These are phyloP conservation scores for Epiblema foenella DNA, from an alignment of 2,888 invertebrate genomes.

Conservation along the genomic window DNA sequence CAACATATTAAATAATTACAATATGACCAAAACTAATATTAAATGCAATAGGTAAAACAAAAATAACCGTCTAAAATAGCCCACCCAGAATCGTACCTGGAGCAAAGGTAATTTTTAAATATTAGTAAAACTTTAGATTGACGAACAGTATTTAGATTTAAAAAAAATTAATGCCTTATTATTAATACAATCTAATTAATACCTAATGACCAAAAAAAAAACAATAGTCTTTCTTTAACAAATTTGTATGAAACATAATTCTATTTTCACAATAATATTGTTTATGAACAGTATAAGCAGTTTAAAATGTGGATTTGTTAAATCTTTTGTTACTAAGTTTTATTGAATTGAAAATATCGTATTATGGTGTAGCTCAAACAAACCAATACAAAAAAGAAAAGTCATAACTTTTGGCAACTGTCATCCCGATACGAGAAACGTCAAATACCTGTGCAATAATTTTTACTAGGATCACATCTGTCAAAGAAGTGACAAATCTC, in stretches of 20 bases:
- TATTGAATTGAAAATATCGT: background rate
- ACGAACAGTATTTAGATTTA: background rate
- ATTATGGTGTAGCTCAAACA: background rate
- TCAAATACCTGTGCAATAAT: too few relatives aligned
- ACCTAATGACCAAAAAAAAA: background rate
- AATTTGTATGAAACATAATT: background rate
- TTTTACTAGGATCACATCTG: too few relatives aligned
- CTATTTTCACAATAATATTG: background rate
- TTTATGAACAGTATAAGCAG: background rate
- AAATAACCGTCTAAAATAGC: too few relatives aligned
- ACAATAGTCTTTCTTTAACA: background rate
- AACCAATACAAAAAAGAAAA: background rate
- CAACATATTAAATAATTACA: too few relatives aligned
- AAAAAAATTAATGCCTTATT: background rate
- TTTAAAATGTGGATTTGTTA: background rate
- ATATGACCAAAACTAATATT: too few relatives aligned
- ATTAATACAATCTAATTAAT: background rate
- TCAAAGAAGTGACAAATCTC: too few relatives aligned
- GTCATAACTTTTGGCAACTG: too few relatives aligned
- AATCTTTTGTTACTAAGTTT: background rate
- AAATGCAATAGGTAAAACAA: too few relatives aligned
- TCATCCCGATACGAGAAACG: too few relatives aligned
- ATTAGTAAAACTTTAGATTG: background rate
- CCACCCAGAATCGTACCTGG: too few relatives aligned
- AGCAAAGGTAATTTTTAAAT: slow-evolving; percentile 5